Base-by-base conservation (phyloP, 2,797 vertebrate species). In the Trachops cirrhosus region DNA sequence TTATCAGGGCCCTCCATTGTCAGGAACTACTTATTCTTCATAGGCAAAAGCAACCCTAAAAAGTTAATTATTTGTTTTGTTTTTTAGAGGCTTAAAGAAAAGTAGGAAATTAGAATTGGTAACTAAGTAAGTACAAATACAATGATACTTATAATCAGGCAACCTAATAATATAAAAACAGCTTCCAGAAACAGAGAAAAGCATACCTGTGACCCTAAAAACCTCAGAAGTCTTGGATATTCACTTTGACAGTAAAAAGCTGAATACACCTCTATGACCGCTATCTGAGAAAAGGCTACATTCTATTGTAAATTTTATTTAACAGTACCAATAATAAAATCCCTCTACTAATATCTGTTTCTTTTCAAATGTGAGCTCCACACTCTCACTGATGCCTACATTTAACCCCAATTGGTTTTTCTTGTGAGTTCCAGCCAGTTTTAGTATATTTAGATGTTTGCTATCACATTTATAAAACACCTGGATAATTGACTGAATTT, bases 401-500 rank as follows among this genome's bases (percentile, higher is more conserved):
- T 71, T 93, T 88, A 95, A 24, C 64, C 6, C 14, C 46, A 57
- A 57, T 4, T 71, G 62, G 9, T 77, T 57, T 48, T 82, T 54
- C 3, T 73, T 12, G 0, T 54, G 21, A 84, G 37, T 87, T 59
- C 32, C 32, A 78, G 9, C 6, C 18, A 89, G 52, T 70, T 89
- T 95, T 52, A 91, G 26, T n/a, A 48, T 21, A 96, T 21, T 48
- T 34, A 97, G 78, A 93, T 89, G 52, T 86, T 86, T 86, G 22
- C 93, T 39, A 70, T 59, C 24, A 67, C 24, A 92, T 73, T 86
- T 95, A 82, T 52, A 91, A 96, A 96, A 94, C 75, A 97, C 64
- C 37, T 87, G 39, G 85, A 93, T 93, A 74, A 83, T 74, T 73
- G 90, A 88, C 24, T 82, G 29, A 77, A 95, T 62, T 96, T 96